Conservation (phyloP, 2,888 invertebrate genomes). For the Crematogaster levior region DNA sequence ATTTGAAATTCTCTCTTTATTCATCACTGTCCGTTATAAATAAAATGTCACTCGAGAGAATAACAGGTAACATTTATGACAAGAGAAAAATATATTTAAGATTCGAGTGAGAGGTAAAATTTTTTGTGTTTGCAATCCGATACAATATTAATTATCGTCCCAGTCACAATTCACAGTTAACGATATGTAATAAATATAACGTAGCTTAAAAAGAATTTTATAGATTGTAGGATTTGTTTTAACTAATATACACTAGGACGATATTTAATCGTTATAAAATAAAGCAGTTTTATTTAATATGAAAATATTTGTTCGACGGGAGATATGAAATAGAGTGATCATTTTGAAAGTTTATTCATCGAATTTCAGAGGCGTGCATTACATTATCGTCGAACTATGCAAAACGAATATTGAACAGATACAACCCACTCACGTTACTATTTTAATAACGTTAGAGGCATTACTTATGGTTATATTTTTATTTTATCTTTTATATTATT, state of each 20-base stretch:
- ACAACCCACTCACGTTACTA: not conserved
- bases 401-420: not conserved
- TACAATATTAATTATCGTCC: not conserved
- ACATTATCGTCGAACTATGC: constrained; percentile 13
- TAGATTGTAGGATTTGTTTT: not conserved
- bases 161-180: not conserved
- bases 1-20: not conserved
- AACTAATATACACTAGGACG: not conserved
- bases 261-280: not conserved
- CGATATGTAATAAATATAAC: not conserved
- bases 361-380: constrained; percentile 15
- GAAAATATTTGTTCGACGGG: constrained; percentile 6
- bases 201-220: not conserved
- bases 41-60: not conserved
- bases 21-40: not conserved
- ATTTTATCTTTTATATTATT: constrained; percentile 5
- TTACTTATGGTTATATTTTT: not conserved
- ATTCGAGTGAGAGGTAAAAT: not conserved
- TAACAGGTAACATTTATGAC: not conserved
- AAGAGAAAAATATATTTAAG: not conserved
- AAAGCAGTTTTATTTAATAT: not conserved
- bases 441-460: not conserved
- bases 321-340: not conserved
- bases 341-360: not conserved
- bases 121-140: not conserved